Base-by-base conservation (phyloP, 2,797 vertebrate genomes). In the Crax fasciolata region DNA sequence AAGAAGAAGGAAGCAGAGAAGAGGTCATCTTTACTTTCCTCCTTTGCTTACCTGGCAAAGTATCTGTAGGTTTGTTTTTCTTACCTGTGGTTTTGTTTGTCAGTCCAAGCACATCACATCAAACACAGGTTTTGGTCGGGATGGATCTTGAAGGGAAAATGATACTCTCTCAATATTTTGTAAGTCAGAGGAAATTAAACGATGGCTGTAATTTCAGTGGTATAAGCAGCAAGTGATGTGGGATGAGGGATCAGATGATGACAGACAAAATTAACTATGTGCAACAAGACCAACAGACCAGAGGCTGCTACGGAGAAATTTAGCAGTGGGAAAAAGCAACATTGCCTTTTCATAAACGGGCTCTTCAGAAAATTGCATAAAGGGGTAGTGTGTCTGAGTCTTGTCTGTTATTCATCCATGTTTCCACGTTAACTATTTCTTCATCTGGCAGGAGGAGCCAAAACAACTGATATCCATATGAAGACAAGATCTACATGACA, bases 21-120 rank as follows among this genome's bases (percentile, higher is more conserved):
- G 55, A 90, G 8, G 25, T 57, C 44, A 90, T 87, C 46, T 97
- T 97, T 96, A 79, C 5, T 81, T 72, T 84, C 32, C 24, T 96
- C 84, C 67, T 97, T 89, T 95, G 46, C 74, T 90, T 79, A 90
- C 83, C 94, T 78, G 58, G 39, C 35, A 88, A 96, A 92, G 62
- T 55, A 89, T 77, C 32, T 3, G 1, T 48, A 73, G 57, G 48
- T 86, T 89, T 96, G 48, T 84, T 97, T 98, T 97, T 97, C 83
- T 91, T 96, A 97, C 93, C 96, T 95, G 92, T 96, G 95, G 96
- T 97, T 98, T 95, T 89, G 77, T 73, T 74, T 94, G 89, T 76
- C 81, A 54, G 89, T 96, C 96, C 97, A 98, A 97, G 44, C 85
- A 92, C 74, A 97, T 94, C 88, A 97, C 97, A 91, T 82, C 84